These are phyloP conservation scores for Stramonita haemastoma DNA, from an alignment of 2,888 invertebrate species.

Conservation along the genomic window DNA sequence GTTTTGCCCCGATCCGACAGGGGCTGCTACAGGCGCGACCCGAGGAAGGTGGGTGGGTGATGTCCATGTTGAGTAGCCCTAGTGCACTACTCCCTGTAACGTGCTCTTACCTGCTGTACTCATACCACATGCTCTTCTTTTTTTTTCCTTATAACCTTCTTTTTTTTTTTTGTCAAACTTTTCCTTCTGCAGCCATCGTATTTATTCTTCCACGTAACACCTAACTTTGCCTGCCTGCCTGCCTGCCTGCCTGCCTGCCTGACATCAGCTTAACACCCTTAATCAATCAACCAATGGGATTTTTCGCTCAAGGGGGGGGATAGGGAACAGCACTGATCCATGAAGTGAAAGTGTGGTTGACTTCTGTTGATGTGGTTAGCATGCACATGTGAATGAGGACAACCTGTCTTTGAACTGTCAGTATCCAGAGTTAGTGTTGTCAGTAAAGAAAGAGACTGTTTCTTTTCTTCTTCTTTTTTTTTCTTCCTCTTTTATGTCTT, in stretches of 20 bases:
- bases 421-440: too few relatives aligned
- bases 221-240: neutral
- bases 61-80: conserved; percentile 39
- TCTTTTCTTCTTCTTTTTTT: too few relatives aligned
- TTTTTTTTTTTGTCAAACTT: neutral
- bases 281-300: neutral
- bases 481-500: too few relatives aligned
- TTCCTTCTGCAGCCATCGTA: neutral
- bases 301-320: neutral
- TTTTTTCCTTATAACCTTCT: neutral
- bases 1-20: conserved; percentile 44
- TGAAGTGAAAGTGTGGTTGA: neutral
- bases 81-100: conserved; percentile 36
- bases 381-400: too few relatives aligned
- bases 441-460: too few relatives aligned
- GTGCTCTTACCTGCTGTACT: conserved; percentile 17
- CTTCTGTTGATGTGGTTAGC: neutral
- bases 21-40: conserved; percentile 32
- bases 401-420: too few relatives aligned
- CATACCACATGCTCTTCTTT: conserved; percentile 15
- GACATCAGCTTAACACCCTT: neutral
- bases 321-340: neutral
- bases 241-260: conserved; percentile 4
- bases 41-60: conserved; percentile 39
- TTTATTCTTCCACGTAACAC: conserved; percentile 21